Evolutionary conservation across 2,888 invertebrate genomes (phyloP), one percentile per base, ranked within the genome.

Genomic region (Hypena proboscidalis): DNA sequence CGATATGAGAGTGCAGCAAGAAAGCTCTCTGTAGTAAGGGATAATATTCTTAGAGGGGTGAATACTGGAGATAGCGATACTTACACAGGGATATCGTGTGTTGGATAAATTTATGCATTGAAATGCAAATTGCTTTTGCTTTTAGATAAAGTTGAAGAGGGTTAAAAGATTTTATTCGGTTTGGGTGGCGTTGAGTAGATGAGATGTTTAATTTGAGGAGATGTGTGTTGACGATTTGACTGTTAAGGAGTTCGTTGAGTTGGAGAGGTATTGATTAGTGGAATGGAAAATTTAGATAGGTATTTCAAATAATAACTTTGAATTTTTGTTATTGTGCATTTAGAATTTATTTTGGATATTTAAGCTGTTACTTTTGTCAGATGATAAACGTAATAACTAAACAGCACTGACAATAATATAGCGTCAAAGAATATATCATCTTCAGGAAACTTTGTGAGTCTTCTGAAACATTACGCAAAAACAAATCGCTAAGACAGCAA

Each of bases 31-130:
- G n/a, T n/a, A n/a, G n/a, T n/a, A n/a, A n/a, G n/a, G n/a, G n/a
- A n/a, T n/a, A n/a, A n/a, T 67, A 70, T 68, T 74, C 82, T 65
- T 82, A 43, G 72, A 80, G 83, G 85, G 84, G 83, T 82, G 80
- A 75, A 80, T 83, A 85, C 81, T 61, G 76, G 65, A 82, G 86
- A 87, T 84, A 85, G 77, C 67, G 75, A 80, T 79, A 77, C 83
- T 82, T 84, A 81, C 79, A 75, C 70, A 71, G 61, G 73, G 72
- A 62, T 58, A 67, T 67, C 70, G 73, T 68, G 62, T 65, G 67
- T 66, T 49, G 80, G 81, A 74, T 79, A 85, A 87, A 85, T 84
- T 70, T 88, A 88, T 87, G 86, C 87, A 88, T 88, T 87, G 83
- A 86, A 86, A 88, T 89, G 87, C 80, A 87, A 88, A 89, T 88